A percentile compares a stretch with the other conserved stretches of the same genome.
phyloP scores from a whole-genome alignment of 2,888 invertebrate species.

The Macropis europaea region DNA sequence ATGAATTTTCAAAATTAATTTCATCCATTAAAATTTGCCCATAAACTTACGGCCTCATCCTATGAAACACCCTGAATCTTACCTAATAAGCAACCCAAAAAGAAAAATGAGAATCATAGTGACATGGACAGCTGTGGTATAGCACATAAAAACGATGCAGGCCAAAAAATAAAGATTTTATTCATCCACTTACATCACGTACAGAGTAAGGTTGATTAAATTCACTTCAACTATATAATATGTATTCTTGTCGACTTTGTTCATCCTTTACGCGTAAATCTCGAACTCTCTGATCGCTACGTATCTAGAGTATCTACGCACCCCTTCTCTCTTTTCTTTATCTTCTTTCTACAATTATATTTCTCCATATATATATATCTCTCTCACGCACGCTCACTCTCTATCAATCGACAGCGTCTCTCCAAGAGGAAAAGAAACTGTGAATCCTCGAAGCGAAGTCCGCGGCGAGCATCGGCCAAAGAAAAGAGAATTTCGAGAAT shows the following conservation, averaged over 20 bases:
- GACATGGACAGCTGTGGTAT: conserved; percentile 55
- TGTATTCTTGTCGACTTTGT: conserved; percentile 28
- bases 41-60: too few species aligned
- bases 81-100: too few species aligned
- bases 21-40: too few species aligned
- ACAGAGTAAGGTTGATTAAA: conserved; percentile 76
- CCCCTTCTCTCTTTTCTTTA: conserved; percentile 22
- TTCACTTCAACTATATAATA: conserved; percentile 64
- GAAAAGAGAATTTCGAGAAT: too few species aligned
- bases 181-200: conserved; percentile 73
- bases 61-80: too few species aligned
- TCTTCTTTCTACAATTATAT: not conserved
- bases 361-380: not conserved
- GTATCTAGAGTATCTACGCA: conserved; percentile 68
- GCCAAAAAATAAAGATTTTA: conserved; percentile 77
- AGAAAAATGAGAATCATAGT: too few species aligned
- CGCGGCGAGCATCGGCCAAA: conserved; percentile 29
- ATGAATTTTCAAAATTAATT: too few species aligned
- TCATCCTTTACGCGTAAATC: conserved; percentile 45
- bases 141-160: conserved; percentile 74
- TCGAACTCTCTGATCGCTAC: conserved; percentile 63
- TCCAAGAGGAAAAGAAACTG: too few species aligned
- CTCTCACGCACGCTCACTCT: not conserved
- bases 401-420: not conserved
- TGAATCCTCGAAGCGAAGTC: too few species aligned